Conservation (phyloP, 2,888 invertebrate species). For the Aphidoletes aphidimyza region DNA sequence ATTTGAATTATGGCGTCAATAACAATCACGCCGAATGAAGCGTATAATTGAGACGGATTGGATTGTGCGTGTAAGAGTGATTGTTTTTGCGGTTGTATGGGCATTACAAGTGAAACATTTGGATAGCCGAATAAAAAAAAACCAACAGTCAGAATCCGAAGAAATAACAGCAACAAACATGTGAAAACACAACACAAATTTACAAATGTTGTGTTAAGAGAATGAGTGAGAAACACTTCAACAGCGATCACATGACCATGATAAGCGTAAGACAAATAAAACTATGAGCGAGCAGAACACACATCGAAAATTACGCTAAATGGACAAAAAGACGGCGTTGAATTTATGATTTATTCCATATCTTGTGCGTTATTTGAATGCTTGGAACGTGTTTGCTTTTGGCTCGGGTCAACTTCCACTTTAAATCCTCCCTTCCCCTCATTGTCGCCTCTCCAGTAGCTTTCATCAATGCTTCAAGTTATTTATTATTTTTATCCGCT, state of each 20-base stretch:
- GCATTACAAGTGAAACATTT: not conserved
- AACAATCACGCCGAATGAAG: conserved; percentile 46
- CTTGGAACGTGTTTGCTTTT: not conserved
- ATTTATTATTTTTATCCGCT: conserved; percentile 49
- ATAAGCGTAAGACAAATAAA: conserved; percentile 32
- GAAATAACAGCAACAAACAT: no score
- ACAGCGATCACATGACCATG: conserved; percentile 42
- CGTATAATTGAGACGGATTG: conserved; percentile 41
- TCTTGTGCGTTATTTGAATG: not conserved
- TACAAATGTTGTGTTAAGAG: no score
- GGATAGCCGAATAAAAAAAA: not conserved
- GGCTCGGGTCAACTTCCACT: conserved; percentile 43
- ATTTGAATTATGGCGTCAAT: conserved; percentile 51
- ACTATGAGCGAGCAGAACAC: not conserved
- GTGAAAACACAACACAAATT: not conserved
- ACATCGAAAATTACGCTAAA: not conserved
- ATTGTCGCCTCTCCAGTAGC: no score
- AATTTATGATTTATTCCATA: conserved; percentile 20
- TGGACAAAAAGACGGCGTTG: not conserved
- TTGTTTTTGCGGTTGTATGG: conserved; percentile 32
- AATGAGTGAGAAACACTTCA: not conserved
- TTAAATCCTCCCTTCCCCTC: conserved; percentile 21
- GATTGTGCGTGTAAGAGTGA: conserved; percentile 42
- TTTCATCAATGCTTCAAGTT: conserved; percentile 35
- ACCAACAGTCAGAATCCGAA: no score